Evolutionary conservation across 2,113 vertebrate genomes (phyloP).

Genomic region (Vireo altiloquus): DNA sequence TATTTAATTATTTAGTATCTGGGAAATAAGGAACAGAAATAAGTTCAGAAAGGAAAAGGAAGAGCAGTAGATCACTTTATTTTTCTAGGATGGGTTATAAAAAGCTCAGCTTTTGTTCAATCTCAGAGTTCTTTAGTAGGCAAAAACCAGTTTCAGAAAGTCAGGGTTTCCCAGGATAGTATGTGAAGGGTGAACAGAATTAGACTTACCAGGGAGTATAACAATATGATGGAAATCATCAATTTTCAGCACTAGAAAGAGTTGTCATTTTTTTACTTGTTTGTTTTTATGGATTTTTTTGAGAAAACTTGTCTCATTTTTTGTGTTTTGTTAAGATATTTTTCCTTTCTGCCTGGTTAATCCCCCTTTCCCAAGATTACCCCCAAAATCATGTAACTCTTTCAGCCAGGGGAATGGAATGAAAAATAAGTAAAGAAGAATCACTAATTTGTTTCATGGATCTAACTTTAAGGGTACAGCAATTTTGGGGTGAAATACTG

Average conservation of each 20-base stretch:
- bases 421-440: neutral
- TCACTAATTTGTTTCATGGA: neutral
- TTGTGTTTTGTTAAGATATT: accelerated
- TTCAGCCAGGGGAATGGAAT: neutral
- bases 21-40: neutral
- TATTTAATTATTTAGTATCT: neutral
- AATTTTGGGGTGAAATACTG: neutral
- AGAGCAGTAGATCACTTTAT: neutral
- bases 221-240: neutral
- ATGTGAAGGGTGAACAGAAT: neutral
- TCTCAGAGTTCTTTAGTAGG: neutral
- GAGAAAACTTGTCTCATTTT: neutral
- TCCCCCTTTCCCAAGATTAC: neutral
- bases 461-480: neutral
- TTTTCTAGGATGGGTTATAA: neutral
- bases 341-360: neutral
- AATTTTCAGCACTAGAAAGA: neutral
- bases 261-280: neutral
- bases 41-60: neutral
- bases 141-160: neutral
- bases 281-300: neutral
- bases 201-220: neutral
- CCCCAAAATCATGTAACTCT: neutral
- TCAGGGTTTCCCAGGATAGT: neutral
- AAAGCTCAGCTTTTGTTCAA: neutral